Conservation (phyloP, 2,888 invertebrate genomes). For the Pantelozetes paolii region DNA sequence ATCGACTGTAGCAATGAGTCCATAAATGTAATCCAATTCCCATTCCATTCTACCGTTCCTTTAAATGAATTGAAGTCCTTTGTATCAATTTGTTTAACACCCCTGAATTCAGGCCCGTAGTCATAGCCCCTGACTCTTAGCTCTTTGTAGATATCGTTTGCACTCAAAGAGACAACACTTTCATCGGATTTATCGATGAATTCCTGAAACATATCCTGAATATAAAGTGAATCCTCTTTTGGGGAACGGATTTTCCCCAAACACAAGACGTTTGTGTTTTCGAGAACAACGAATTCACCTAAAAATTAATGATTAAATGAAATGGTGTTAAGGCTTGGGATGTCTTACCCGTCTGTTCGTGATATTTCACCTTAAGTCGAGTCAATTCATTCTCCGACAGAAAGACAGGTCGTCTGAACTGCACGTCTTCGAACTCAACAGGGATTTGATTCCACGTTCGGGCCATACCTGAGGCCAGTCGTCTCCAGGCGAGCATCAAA, state of each 20-base stretch:
- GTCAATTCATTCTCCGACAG: constrained; percentile 15
- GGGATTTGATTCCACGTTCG: constrained; percentile 24
- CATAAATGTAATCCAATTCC: constrained; percentile 40
- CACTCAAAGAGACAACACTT: constrained; percentile 34
- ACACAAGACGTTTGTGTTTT: constrained; percentile 49
- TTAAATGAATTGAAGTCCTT: constrained; percentile 60
- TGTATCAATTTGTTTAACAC: constrained; percentile 62
- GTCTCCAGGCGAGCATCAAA: constrained; percentile 72
- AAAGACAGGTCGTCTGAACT: constrained; percentile 25
- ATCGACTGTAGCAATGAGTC: constrained; percentile 33
- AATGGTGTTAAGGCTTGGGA: too few relatives aligned
- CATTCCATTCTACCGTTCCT: constrained; percentile 40
- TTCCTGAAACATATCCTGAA: constrained; percentile 5
- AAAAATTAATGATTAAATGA: not conserved
- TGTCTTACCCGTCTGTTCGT: constrained; percentile 48
- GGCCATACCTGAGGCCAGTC: constrained; percentile 56
- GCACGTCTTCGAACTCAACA: constrained; percentile 32
- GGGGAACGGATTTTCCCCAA: constrained; percentile 52
- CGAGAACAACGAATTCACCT: constrained; percentile 29
- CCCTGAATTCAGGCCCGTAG: constrained; percentile 73
- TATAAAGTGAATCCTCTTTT: constrained; percentile 45
- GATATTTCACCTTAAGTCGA: constrained; percentile 46
- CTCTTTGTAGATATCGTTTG: constrained; percentile 75
- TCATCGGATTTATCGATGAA: too few relatives aligned
- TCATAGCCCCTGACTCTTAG: constrained; percentile 78